Base-by-base conservation (phyloP, 2,113 vertebrate genomes). In the Dissostichus mawsoni region DNA sequence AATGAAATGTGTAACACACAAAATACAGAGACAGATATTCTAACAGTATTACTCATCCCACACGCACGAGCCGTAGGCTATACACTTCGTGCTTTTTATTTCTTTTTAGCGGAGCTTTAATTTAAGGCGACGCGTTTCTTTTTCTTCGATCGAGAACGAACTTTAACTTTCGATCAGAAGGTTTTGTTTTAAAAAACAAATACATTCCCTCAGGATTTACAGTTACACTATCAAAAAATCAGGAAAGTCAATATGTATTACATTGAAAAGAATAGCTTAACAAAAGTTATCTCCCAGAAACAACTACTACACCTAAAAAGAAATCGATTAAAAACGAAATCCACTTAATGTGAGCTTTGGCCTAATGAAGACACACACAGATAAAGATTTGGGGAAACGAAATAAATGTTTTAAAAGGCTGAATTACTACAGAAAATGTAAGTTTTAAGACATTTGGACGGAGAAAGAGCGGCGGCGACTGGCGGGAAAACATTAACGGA, bases 11-110 rank as follows among this genome's bases (percentile, higher is more conserved):
- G 8, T 41, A 6, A 41, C 67, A 44, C 47, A 18, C 47, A 62
- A 33, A 20, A 56, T 45, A 64, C 0, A 10, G 96, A 96, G 96
- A 96, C 96, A 97, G 96, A 97, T 98, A 98, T 95, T 96, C 95
- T 93, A 90, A 90, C 94, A 92, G 96, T 98, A 98, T 96, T 96
- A 96, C 96, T 95, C 96, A 97, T 95, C 96, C 23, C 92, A 64
- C 62, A 41, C 36, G 23, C 69, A 23, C 45, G 2, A 7, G 73
- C 70, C 14, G 7, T 25, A 20, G 20, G 20, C 20, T 20, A 9
- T 53, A 25, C 70, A 75, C 23, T 3, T 57, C 11, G 91, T 90
- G 92, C 93, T 17, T 25, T 50, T 95, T 95, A 94, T 95, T 94
- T 84, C 93, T 95, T 91, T 93, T 95, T 93, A 53, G 23, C n/a